Evolutionary conservation across 2,888 invertebrate genomes (phyloP).

Genomic region (Luperina nickerlii): DNA sequence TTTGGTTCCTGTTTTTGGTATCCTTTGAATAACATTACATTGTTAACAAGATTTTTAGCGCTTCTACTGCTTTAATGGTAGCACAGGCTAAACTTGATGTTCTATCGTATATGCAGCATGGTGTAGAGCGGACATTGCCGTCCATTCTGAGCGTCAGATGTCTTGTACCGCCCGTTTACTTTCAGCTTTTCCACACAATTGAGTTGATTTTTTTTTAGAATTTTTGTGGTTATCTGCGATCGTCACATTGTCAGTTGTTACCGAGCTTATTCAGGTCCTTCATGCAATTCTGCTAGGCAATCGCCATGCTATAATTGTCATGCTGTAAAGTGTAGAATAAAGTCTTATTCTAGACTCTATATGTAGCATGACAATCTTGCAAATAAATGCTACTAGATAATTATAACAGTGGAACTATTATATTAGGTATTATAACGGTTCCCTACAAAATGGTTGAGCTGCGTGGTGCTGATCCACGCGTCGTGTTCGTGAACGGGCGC

Average conservation of each 20-base stretch:
- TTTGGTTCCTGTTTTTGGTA: neutral
- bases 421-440: no score
- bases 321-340: no score
- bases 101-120: neutral
- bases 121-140: neutral
- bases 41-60: neutral
- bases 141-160: neutral
- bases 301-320: no score
- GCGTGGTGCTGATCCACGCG: no score
- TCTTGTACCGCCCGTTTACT: neutral
- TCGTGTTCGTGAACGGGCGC: no score
- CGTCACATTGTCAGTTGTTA: neutral
- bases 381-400: neutral
- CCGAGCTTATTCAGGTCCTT: neutral
- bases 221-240: neutral
- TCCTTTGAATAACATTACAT: neutral
- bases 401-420: neutral
- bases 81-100: neutral
- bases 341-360: neutral
- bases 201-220: no score
- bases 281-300: neutral
- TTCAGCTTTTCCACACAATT: neutral
- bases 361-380: neutral
- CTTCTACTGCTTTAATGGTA: neutral
- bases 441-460: no score